Evolutionary conservation across 2,888 invertebrate species (phyloP).

Genomic region (Graphium colonna): DNA sequence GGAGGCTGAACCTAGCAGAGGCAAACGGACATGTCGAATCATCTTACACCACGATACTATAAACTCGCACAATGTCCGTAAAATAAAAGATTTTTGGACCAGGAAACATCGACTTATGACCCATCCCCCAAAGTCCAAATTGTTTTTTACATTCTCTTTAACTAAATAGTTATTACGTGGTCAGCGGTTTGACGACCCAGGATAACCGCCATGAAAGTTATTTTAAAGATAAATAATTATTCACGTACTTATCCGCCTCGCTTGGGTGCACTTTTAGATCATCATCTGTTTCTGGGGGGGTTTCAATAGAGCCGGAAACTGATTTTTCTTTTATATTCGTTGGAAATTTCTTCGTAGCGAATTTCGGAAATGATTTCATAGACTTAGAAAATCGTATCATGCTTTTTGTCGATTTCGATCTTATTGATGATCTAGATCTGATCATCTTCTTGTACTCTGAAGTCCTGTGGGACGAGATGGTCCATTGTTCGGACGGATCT

Average conservation of each 20-base stretch:
- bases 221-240: background rate
- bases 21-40: too few relatives aligned
- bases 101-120: too few relatives aligned
- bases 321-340: slow-evolving; percentile 30
- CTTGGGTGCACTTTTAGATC: slow-evolving; percentile 50
- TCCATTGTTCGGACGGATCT: slow-evolving; percentile 49
- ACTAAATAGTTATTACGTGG: too few relatives aligned
- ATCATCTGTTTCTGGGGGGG: slow-evolving; percentile 39
- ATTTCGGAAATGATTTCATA: slow-evolving; percentile 32
- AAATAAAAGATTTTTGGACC: too few relatives aligned
- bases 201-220: too few relatives aligned
- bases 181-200: too few relatives aligned
- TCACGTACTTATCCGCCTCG: slow-evolving; percentile 6
- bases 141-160: too few relatives aligned
- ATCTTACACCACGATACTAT: too few relatives aligned
- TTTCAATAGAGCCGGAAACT: slow-evolving; percentile 22
- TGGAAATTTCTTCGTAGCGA: slow-evolving; percentile 30
- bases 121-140: too few relatives aligned
- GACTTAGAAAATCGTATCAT: too few relatives aligned
- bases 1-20: too few relatives aligned
- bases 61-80: too few relatives aligned
- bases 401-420: slow-evolving; percentile 38
- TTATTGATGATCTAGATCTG: slow-evolving; percentile 34
- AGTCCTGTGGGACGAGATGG: slow-evolving; percentile 35
- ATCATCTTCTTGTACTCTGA: slow-evolving; percentile 34